These are phyloP conservation scores for Thunnus thynnus DNA, from an alignment of 2,113 vertebrate species.

Conservation along the genomic window DNA sequence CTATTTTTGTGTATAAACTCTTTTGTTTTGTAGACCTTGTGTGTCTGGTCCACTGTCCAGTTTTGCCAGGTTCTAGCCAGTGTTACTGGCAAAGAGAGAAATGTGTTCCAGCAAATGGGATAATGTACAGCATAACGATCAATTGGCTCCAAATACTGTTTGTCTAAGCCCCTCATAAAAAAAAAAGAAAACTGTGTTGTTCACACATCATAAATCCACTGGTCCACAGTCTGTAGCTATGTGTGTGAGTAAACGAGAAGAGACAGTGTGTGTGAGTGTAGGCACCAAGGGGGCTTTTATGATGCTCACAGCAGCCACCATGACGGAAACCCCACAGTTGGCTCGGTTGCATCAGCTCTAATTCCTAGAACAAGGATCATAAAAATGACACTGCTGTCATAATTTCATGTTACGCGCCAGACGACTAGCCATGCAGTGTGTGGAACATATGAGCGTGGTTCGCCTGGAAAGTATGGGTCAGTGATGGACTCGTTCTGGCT, in stretches of 20 bases:
- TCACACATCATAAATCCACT: constrained; percentile 74
- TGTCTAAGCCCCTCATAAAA: constrained; percentile 65
- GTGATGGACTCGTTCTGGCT: constrained; percentile 45
- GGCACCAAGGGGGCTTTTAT: constrained; percentile 59
- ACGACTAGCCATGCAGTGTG: constrained; percentile 27
- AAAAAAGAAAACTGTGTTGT: constrained; percentile 47
- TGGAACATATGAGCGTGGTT: constrained; percentile 57
- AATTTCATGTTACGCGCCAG: constrained; percentile 65
- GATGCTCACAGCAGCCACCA: constrained; percentile 60
- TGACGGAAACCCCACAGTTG: constrained; percentile 64
- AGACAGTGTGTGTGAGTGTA: constrained; percentile 13
- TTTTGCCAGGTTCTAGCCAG: constrained; percentile 45
- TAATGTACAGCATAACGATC: constrained; percentile 76
- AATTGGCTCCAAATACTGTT: constrained; percentile 75
- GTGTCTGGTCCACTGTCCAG: constrained; percentile 27
- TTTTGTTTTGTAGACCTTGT: constrained; percentile 20
- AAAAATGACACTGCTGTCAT: constrained; percentile 75
- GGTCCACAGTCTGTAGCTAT: constrained; percentile 58
- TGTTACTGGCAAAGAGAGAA: constrained; percentile 62
- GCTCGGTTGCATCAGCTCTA: constrained; percentile 64
- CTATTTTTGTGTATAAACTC: constrained; percentile 7
- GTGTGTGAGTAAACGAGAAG: constrained; percentile 34
- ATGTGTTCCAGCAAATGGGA: constrained; percentile 74
- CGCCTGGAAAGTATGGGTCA: constrained; percentile 52
- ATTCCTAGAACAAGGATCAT: constrained; percentile 61